These are phyloP conservation scores for Atopsyche davidsoni DNA, from an alignment of 1,140 invertebrate genomes.

Conservation along the genomic window DNA sequence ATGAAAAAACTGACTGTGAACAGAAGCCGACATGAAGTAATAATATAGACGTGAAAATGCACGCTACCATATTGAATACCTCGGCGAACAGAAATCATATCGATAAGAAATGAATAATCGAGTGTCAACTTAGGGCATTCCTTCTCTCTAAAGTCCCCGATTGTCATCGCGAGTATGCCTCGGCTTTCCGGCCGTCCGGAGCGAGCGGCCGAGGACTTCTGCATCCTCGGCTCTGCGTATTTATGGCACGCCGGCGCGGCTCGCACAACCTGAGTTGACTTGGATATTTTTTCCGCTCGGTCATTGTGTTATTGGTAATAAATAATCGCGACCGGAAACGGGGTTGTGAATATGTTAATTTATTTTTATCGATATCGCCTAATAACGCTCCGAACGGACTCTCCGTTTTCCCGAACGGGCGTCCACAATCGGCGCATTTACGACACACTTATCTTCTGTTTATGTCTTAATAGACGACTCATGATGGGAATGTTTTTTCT, in stretches of 20 bases:
- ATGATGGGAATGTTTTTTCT: slow-evolving; percentile 10
- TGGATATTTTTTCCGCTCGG: no score
- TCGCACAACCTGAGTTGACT: neutral
- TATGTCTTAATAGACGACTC: slow-evolving; percentile 15
- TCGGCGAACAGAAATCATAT: slow-evolving; percentile 23
- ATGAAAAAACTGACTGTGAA: slow-evolving; percentile 24
- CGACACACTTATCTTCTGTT: slow-evolving; percentile 10
- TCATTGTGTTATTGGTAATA: no score
- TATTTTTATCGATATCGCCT: neutral
- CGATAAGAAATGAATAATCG: slow-evolving; percentile 31
- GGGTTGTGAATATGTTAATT: neutral
- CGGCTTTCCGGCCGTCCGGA: slow-evolving; percentile 7
- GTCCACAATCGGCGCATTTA: slow-evolving; percentile 6
- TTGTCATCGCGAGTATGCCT: slow-evolving; percentile 24
- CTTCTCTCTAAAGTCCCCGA: slow-evolving; percentile 22
- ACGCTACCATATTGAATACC: slow-evolving; percentile 25
- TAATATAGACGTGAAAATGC: slow-evolving; percentile 30
- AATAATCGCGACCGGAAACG: no score
- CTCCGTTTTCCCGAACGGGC: neutral
- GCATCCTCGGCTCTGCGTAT: neutral
- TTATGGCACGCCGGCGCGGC: neutral
- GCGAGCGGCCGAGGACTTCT: slow-evolving; percentile 1
- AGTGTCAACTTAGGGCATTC: slow-evolving; percentile 26
- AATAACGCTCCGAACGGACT: neutral
- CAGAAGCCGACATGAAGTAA: slow-evolving; percentile 28